A percentile compares a stretch with the other conserved stretches of the same genome.
These are phyloP conservation scores for Momotus momota DNA, from an alignment of 2,797 vertebrate species.

Conservation along the genomic window DNA sequence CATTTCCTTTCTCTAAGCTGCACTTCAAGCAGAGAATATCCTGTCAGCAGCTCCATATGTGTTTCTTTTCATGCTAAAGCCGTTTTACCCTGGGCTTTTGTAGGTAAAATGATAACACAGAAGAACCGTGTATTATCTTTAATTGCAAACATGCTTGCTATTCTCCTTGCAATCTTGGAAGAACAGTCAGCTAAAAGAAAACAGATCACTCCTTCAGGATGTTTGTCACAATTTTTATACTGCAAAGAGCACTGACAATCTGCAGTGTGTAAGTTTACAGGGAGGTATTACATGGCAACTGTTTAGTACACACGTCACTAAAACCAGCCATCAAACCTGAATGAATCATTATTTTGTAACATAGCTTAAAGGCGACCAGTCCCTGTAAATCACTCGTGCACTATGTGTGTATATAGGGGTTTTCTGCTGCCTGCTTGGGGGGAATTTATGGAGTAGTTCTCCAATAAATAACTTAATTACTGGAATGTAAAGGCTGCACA, in stretches of 20 bases:
- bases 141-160: conserved; percentile 25
- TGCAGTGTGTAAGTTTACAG: background rate
- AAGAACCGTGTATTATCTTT: conserved; percentile 8
- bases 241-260: background rate
- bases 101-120: conserved; percentile 8
- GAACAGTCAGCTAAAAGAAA: conserved; percentile 7
- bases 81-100: background rate
- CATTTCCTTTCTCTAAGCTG: background rate
- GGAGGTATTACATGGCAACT: background rate
- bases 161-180: conserved; percentile 7
- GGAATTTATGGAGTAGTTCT: conserved; percentile 27
- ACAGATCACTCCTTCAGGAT: background rate
- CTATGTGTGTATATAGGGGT: background rate
- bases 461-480: conserved; percentile 50
- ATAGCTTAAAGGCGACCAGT: background rate
- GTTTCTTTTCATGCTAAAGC: conserved; percentile 4
- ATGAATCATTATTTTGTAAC: conserved; percentile 18
- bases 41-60: background rate
- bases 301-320: background rate
- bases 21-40: conserved; percentile 2
- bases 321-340: conserved; percentile 4
- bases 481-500: background rate
- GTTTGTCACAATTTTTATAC: background rate
- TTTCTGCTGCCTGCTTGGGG: background rate
- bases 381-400: conserved; percentile 15